A percentile compares a stretch with the other conserved stretches of the same genome.
Conservation (phyloP, 2,888 invertebrate genomes). For the Tetragonisca angustula region DNA sequence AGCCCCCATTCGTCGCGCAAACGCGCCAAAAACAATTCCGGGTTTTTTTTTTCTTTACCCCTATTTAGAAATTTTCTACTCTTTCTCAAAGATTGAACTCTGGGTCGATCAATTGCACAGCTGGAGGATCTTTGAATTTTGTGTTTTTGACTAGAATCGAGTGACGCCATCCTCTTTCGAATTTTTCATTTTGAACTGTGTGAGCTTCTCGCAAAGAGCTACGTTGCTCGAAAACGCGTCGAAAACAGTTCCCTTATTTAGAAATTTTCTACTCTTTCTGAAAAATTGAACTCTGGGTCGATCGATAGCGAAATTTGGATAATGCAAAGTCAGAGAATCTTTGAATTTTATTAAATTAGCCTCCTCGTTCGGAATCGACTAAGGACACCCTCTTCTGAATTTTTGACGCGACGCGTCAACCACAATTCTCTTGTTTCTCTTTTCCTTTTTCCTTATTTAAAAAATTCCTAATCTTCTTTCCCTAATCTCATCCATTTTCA, state of each 20-base stretch:
- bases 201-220: neutral
- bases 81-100: neutral
- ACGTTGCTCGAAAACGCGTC: neutral
- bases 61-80: no score
- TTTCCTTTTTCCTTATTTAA: no score
- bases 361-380: constrained; percentile 66
- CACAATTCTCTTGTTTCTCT: neutral
- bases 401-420: neutral
- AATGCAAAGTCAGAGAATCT: no score
- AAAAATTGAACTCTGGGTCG: neutral
- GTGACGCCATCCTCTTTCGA: constrained; percentile 53
- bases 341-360: no score
- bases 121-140: no score
- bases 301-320: neutral
- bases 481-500: no score
- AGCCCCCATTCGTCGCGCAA: neutral
- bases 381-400: constrained; percentile 51
- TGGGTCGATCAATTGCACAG: neutral
- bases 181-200: constrained; percentile 51
- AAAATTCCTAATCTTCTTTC: no score
- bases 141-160: constrained; percentile 51
- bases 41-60: neutral
- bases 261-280: neutral
- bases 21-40: neutral
- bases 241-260: neutral